Evolutionary conservation across 2,888 invertebrate species (phyloP).

Genomic region (Troides helena): DNA sequence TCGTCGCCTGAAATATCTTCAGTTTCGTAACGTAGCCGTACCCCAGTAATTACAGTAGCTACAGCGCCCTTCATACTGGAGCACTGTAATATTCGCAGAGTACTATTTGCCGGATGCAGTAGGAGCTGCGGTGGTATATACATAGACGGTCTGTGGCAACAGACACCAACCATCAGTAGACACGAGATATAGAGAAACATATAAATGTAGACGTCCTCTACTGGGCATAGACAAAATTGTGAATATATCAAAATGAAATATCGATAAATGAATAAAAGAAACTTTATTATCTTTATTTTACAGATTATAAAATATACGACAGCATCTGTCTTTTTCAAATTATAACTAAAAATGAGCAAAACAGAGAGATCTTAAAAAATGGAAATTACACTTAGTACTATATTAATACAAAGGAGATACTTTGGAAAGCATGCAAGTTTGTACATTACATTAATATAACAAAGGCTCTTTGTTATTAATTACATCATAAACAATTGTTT

Average conservation of each 20-base stretch:
- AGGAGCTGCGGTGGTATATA: too few species aligned
- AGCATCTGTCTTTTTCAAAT: conserved; percentile 54
- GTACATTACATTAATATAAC: conserved; percentile 47
- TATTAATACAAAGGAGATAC: conserved; percentile 66
- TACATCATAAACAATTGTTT: too few species aligned
- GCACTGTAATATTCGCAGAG: too few species aligned
- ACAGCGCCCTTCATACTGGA: too few species aligned
- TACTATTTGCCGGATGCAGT: too few species aligned
- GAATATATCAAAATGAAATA: conserved; percentile 2
- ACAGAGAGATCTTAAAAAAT: conserved; percentile 69
- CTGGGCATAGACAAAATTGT: background rate
- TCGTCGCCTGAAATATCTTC: too few species aligned
- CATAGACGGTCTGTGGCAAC: too few species aligned
- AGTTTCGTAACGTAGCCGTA: too few species aligned
- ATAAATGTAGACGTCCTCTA: background rate
- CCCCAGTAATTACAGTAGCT: too few species aligned
- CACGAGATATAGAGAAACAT: too few species aligned
- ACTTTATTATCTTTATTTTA: conserved; percentile 36
- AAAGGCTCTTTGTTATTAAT: background rate
- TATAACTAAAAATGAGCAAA: conserved; percentile 50
- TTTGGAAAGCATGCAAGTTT: conserved; percentile 75
- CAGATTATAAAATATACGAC: conserved; percentile 44
- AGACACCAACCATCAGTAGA: too few species aligned
- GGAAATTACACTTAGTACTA: conserved; percentile 53
- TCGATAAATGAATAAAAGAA: background rate